Evolutionary conservation across 2,113 vertebrate genomes (phyloP).

Genomic region (Mus musculus): DNA sequence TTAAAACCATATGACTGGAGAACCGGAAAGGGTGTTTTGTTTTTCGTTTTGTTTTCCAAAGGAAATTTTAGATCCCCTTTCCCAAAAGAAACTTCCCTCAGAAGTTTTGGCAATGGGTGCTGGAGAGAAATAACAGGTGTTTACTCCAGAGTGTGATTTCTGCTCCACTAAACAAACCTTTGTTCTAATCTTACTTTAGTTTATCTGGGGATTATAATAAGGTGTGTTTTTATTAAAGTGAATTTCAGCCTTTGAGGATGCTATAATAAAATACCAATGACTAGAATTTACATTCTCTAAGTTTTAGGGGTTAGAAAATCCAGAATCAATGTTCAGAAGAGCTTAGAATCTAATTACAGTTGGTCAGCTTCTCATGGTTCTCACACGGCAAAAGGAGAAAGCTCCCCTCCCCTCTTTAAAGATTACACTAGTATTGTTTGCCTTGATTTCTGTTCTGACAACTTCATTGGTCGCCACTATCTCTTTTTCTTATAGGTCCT

Average conservation of each 20-base stretch:
- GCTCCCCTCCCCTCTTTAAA: not conserved
- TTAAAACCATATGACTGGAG: conserved; percentile 51
- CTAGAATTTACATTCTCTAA: not conserved
- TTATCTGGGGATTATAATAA: conserved; percentile 19
- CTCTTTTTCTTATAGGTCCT: not conserved
- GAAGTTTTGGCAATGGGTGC: conserved; percentile 10
- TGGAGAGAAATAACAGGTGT: conserved; percentile 34
- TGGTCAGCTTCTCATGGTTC: not conserved
- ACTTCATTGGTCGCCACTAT: not conserved
- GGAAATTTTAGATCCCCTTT: not conserved
- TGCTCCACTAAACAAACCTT: conserved; percentile 11
- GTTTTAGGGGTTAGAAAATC: not conserved
- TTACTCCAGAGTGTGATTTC: conserved; percentile 9
- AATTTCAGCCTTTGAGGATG: not conserved
- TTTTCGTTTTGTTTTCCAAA: not conserved
- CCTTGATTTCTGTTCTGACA: not conserved
- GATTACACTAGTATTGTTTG: not conserved
- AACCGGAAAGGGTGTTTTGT: conserved; percentile 30
- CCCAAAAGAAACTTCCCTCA: conserved; percentile 14
- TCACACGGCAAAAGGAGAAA: not conserved
- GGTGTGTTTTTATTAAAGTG: not conserved
- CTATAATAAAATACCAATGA: not conserved
- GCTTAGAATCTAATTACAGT: not conserved
- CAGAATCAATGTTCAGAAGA: not conserved
- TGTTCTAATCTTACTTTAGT: conserved; percentile 14